Evolutionary conservation across 2,797 vertebrate species (phyloP), one percentile per base, ranked within the genome.

Genomic region (Anas bernieri): DNA sequence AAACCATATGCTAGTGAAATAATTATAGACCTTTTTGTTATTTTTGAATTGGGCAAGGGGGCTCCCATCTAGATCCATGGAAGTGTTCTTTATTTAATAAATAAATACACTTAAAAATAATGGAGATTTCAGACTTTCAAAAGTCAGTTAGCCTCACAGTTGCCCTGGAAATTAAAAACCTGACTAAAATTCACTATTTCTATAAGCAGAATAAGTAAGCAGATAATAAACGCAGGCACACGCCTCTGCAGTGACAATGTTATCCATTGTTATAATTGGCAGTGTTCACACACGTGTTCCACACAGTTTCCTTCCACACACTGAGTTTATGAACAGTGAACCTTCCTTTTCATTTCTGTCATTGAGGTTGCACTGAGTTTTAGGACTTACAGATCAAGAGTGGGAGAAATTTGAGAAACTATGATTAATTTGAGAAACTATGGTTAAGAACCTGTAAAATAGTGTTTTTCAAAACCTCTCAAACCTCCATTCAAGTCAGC

Each of bases 321-420:
- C 48, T 48, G 48, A 25, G 48, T 48, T 48, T 48, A 13, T 25
- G 48, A 48, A 48, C 48, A 48, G 48, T 25, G 9, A 64, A 22
- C 8, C 4, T 62, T 62, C 17, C 28, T 61, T 77, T 80, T 43
- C 37, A 35, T 17, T 74, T 77, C 39, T 62, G 21, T 33, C 31
- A 3, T 17, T 46, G 69, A 23, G 14, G 82, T 91, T 76, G 15
- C 67, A 64, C 8, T 56, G 48, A 83, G 55, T 9, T n/a, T 12
- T 17, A 68, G 50, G 35, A 78, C 86, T 81, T 88, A 66, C 33
- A 76, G 20, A 30, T n/a, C 67, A 84, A 63, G 12, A 22, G 2
- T 43, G 58, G 86, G 45, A 62, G n/a, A 91, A 64, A 90, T 78
- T 75, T 68, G 37, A 92, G 31, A 86, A 90, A 84, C 3, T 21